Conservation (phyloP, 2,888 invertebrate species). For the Drosophila recens region DNA sequence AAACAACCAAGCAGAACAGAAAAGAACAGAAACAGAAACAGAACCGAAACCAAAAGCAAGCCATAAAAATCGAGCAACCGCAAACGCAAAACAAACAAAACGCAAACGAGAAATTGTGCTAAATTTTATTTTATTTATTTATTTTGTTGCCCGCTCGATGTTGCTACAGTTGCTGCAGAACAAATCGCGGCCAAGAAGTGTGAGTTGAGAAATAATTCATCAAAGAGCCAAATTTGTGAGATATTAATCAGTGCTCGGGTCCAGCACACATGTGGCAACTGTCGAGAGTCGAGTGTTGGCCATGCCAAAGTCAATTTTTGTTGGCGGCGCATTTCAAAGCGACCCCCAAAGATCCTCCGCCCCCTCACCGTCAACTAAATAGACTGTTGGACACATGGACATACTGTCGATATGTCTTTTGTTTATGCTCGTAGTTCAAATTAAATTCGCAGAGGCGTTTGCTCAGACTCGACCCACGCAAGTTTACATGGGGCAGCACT, state of each 20-base stretch:
- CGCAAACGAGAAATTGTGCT: conserved; percentile 57
- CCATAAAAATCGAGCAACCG: conserved; percentile 66
- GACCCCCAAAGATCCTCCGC: background rate
- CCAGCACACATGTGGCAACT: conserved; percentile 62
- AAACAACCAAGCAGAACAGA: conserved; percentile 5
- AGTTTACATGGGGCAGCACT: conserved; percentile 41
- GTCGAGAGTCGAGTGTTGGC: conserved; percentile 43
- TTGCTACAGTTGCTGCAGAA: conserved; percentile 34
- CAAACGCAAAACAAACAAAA: conserved; percentile 62
- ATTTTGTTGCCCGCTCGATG: conserved; percentile 18
- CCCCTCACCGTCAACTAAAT: background rate
- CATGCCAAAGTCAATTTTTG: conserved; percentile 71
- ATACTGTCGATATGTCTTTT: conserved; percentile 12
- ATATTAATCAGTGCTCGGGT: conserved; percentile 67
- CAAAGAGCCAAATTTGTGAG: conserved; percentile 70
- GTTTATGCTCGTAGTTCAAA: conserved; percentile 42
- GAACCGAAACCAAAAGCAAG: conserved; percentile 45
- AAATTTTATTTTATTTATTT: conserved; percentile 70
- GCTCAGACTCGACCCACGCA: conserved; percentile 56
- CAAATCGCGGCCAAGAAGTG: conserved; percentile 53
- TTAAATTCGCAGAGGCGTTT: conserved; percentile 60
- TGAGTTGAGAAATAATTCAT: conserved; percentile 72
- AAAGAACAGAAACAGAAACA: background rate
- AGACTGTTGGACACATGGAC: background rate
- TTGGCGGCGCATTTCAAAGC: conserved; percentile 71